Evolutionary conservation across 1,140 invertebrate species (phyloP).

Genomic region (Drosophila nikananu): DNA sequence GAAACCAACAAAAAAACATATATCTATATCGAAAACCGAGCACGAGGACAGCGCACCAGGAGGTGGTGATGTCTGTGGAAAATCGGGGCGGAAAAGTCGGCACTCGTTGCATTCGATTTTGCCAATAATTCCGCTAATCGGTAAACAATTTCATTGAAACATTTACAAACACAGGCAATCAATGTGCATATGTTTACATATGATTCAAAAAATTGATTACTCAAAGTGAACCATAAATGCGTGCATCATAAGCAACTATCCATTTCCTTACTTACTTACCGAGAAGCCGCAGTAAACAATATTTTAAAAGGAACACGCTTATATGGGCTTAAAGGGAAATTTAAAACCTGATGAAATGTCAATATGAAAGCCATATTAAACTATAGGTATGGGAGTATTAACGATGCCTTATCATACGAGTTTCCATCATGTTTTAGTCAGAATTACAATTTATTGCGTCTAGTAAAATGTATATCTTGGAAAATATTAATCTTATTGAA

Average conservation of each 20-base stretch:
- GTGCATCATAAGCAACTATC: neutral
- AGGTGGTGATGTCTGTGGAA: neutral
- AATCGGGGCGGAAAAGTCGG: neutral
- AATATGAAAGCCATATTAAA: neutral
- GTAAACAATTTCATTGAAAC: constrained; percentile 30
- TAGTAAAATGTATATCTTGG: too few species aligned
- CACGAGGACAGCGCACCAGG: constrained; percentile 23
- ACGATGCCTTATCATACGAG: neutral
- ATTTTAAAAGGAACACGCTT: neutral
- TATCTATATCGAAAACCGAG: constrained; percentile 1
- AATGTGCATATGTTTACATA: neutral
- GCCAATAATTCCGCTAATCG: constrained; percentile 24
- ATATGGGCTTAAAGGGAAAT: neutral
- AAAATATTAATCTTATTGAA: too few species aligned
- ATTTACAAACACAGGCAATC: constrained; percentile 1
- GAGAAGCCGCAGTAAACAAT: neutral
- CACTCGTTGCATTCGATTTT: constrained; percentile 12
- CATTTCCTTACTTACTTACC: too few species aligned
- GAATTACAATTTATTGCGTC: too few species aligned
- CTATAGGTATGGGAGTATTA: neutral
- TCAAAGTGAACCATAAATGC: constrained; percentile 2
- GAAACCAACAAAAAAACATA: neutral
- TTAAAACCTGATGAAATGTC: neutral
- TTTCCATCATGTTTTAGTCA: neutral
- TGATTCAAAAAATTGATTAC: neutral